A percentile compares a stretch with the other conserved stretches of the same genome.
Conservation (phyloP, 2,797 vertebrate species). For the Rhodeus uyekii region DNA sequence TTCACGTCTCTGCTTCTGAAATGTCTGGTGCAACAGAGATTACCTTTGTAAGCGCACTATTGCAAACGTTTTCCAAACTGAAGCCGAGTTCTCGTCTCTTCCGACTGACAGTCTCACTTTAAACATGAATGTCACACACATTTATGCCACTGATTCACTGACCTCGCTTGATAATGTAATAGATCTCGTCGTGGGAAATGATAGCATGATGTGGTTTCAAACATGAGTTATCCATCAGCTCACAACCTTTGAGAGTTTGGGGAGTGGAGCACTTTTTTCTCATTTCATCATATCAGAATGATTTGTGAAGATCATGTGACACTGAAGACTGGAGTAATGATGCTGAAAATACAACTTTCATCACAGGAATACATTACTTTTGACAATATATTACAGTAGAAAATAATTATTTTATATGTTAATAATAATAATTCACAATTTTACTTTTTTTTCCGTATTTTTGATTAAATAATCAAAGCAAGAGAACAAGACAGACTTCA, state of each 20-base stretch:
- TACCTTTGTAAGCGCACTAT: too few relatives aligned
- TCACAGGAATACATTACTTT: not conserved
- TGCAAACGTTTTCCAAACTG: too few relatives aligned
- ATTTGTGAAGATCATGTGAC: too few relatives aligned
- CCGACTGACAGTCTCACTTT: too few relatives aligned
- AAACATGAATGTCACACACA: not conserved
- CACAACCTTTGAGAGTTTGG: not conserved
- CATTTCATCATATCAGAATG: too few relatives aligned
- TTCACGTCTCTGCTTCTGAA: not conserved
- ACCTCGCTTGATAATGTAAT: not conserved
- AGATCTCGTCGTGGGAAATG: not conserved
- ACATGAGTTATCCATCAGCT: not conserved
- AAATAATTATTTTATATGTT: not conserved
- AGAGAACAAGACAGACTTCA: too few relatives aligned
- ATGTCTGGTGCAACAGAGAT: too few relatives aligned
- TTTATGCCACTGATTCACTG: not conserved
- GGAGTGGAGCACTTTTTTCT: too few relatives aligned
- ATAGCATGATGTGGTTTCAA: not conserved
- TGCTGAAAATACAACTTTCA: too few relatives aligned
- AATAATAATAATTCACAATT: not conserved
- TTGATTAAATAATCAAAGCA: not conserved
- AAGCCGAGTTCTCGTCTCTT: too few relatives aligned
- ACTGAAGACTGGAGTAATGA: too few relatives aligned
- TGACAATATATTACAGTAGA: accelerated
- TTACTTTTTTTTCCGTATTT: not conserved